These are phyloP conservation scores for Rallus limicola DNA, from an alignment of 2,113 vertebrate species.

Conservation along the genomic window DNA sequence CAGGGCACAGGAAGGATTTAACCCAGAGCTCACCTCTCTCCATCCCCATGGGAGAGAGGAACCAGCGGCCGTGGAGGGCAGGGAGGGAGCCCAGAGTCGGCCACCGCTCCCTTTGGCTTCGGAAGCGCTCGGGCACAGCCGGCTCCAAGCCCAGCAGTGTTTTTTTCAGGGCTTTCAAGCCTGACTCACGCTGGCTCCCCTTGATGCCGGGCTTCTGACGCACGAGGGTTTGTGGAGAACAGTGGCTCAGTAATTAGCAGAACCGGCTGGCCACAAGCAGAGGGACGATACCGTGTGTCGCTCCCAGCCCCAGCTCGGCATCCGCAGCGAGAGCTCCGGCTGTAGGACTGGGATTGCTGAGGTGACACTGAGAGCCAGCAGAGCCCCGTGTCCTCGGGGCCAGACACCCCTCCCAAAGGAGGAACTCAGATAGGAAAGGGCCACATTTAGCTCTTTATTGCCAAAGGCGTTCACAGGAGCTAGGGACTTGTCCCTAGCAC, in stretches of 20 bases:
- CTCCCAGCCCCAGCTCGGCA: not conserved
- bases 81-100: not conserved
- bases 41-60: fast-evolving
- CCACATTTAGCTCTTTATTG: not conserved
- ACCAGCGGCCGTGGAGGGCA: not conserved
- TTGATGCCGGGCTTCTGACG: not conserved
- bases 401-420: not conserved
- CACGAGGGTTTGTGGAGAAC: not conserved
- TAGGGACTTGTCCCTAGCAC: not conserved
- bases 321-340: not conserved
- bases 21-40: not conserved
- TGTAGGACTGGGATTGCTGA: not conserved
- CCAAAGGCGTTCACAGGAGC: not conserved
- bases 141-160: not conserved
- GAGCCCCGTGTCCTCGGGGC: not conserved
- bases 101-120: fast-evolving
- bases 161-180: not conserved
- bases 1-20: fast-evolving
- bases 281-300: fast-evolving
- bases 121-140: not conserved
- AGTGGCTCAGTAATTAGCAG: not conserved
- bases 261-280: not conserved
- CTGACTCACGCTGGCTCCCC: not conserved
- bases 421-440: not conserved
- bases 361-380: slow-evolving; percentile 4